phyloP scores from a whole-genome alignment of 2,113 vertebrate genomes.

The Gymnobelideus leadbeateri region DNA sequence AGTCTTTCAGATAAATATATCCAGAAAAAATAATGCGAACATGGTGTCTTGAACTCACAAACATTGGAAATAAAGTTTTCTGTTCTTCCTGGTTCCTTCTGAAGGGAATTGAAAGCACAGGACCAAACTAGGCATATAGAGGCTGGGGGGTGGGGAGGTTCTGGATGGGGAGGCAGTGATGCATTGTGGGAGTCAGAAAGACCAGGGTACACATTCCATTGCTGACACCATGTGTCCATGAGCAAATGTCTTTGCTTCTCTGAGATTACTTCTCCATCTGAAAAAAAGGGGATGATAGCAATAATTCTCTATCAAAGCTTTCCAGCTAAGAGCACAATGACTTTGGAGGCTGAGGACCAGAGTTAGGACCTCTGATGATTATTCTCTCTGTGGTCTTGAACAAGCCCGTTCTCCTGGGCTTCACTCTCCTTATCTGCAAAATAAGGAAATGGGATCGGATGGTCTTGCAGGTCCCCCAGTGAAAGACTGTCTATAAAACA shows the following conservation, averaged over 20 bases:
- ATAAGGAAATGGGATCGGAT: background rate
- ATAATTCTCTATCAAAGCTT: background rate
- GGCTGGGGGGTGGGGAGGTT: rapidly evolving
- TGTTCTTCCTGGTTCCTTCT: background rate
- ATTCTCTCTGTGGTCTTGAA: background rate
- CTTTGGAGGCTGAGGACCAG: background rate
- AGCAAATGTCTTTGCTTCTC: background rate
- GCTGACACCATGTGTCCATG: background rate
- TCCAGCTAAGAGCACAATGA: no score
- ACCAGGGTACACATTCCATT: background rate
- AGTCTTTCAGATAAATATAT: background rate
- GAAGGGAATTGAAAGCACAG: background rate
- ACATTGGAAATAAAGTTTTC: background rate
- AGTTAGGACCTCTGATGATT: background rate
- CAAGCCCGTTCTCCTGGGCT: background rate
- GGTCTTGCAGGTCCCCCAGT: background rate
- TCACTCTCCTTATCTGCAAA: background rate
- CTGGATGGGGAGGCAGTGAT: background rate
- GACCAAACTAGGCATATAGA: background rate
- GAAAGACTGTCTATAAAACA: background rate
- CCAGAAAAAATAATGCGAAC: background rate
- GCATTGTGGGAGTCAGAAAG: background rate
- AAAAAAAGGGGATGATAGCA: background rate
- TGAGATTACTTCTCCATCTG: background rate
- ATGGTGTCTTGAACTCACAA: background rate